Percentiles rank a stretch among this genome's conserved stretches.
Conservation (phyloP, 2,888 invertebrate species). For the Plusia festucae region DNA sequence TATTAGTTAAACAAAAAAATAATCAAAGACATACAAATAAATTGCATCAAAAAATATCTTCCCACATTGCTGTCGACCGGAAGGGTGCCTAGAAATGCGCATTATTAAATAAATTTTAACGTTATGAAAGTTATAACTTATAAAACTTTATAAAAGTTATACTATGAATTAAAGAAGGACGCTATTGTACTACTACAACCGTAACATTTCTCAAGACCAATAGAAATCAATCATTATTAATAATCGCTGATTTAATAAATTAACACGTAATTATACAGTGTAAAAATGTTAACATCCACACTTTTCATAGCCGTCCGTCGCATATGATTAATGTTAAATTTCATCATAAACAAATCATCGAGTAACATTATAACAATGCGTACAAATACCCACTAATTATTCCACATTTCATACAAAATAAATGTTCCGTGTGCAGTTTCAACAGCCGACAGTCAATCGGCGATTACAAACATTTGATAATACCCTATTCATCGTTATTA, state of each 20-base stretch:
- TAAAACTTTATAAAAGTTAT: too few relatives aligned
- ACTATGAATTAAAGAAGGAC: neutral
- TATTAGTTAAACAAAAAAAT: too few relatives aligned
- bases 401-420: slow-evolving; percentile 53
- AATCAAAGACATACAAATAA: too few relatives aligned
- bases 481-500: slow-evolving; percentile 78
- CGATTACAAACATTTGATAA: slow-evolving; percentile 79
- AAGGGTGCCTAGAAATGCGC: too few relatives aligned
- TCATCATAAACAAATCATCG: slow-evolving; percentile 45
- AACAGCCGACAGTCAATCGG: slow-evolving; percentile 59
- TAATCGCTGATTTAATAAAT: neutral
- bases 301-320: neutral
- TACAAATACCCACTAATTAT: slow-evolving; percentile 57
- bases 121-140: too few relatives aligned
- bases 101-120: too few relatives aligned
- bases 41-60: too few relatives aligned
- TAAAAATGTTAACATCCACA: slow-evolving; percentile 10
- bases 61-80: too few relatives aligned
- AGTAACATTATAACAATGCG: slow-evolving; percentile 36
- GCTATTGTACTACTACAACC: neutral
- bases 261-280: slow-evolving; percentile 4
- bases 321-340: slow-evolving; percentile 34
- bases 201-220: neutral
- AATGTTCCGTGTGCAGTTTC: slow-evolving; percentile 46
- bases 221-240: neutral